Conservation (phyloP, 64 coral and sea anemone genomes). For the Montipora cactus region DNA sequence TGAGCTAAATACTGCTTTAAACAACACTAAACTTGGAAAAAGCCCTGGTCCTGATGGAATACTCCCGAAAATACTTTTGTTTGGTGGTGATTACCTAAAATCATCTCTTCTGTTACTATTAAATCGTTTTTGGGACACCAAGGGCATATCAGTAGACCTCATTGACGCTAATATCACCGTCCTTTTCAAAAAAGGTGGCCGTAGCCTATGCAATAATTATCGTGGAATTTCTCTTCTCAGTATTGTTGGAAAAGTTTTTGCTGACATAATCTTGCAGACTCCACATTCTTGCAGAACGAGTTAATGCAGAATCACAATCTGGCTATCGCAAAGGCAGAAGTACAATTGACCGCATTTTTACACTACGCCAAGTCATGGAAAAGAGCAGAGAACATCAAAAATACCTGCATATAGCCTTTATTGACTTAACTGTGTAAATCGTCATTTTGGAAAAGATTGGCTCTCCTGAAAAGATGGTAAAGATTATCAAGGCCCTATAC, state of each 20-base stretch:
- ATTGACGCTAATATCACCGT: conserved; percentile 12
- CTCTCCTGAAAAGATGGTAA: neutral
- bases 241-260: conserved; percentile 37
- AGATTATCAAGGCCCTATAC: conserved; percentile 2
- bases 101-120: no score
- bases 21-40: no score
- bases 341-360: neutral
- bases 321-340: no score
- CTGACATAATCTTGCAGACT: no score
- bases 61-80: no score
- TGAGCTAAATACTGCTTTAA: no score
- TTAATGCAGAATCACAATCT: no score
- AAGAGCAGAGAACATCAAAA: conserved; percentile 1
- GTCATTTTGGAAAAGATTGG: neutral
- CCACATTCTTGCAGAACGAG: no score
- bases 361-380: conserved; percentile 11
- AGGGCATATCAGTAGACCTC: neutral
- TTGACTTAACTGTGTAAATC: neutral
- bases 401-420: neutral
- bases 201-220: conserved; percentile 1
- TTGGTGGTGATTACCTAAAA: no score
- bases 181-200: neutral
- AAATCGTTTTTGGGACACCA: neutral
- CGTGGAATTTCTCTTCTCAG: conserved; percentile 29
- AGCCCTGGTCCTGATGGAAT: no score